Conservation (phyloP, 92 coral and sea anemone species). For the Isaurus tuberculatus region DNA sequence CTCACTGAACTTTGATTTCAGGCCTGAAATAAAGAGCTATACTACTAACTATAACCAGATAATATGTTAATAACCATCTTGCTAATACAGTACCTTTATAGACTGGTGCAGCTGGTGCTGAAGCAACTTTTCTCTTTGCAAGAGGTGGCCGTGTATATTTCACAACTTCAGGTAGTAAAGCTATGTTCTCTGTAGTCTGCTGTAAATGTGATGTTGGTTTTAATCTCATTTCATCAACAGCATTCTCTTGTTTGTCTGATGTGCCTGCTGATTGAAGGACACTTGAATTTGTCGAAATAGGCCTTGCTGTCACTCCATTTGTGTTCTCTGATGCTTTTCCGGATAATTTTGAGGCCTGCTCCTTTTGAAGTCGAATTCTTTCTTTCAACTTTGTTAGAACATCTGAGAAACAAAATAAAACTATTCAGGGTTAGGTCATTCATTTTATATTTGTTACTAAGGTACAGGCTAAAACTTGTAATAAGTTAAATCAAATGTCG, state of each 20-base stretch:
- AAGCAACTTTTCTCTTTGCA: slow-evolving; percentile 87
- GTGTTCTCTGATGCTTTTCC: not conserved
- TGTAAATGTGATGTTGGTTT: slow-evolving; percentile 19
- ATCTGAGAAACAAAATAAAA: slow-evolving; percentile 41
- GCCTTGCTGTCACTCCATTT: not conserved
- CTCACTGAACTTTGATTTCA: too few relatives aligned
- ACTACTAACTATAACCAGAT: too few relatives aligned
- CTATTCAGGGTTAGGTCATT: not conserved
- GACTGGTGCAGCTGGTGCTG: slow-evolving; percentile 85
- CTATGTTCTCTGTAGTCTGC: slow-evolving; percentile 30
- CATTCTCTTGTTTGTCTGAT: slow-evolving; percentile 8
- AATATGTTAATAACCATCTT: too few relatives aligned
- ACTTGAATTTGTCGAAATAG: not conserved
- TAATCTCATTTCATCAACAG: not conserved
- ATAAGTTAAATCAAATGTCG: too few relatives aligned
- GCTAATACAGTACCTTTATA: slow-evolving; percentile 75
- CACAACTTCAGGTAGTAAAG: slow-evolving; percentile 31
- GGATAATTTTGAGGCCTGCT: slow-evolving; percentile 57
- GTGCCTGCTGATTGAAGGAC: not conserved
- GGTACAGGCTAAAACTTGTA: too few relatives aligned
- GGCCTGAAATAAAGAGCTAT: too few relatives aligned
- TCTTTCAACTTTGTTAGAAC: slow-evolving; percentile 84
- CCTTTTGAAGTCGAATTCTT: slow-evolving; percentile 77
- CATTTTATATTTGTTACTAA: too few relatives aligned
- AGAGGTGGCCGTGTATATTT: slow-evolving; percentile 54